Conservation (phyloP, 2,888 invertebrate genomes). For the Drosophila robusta region DNA sequence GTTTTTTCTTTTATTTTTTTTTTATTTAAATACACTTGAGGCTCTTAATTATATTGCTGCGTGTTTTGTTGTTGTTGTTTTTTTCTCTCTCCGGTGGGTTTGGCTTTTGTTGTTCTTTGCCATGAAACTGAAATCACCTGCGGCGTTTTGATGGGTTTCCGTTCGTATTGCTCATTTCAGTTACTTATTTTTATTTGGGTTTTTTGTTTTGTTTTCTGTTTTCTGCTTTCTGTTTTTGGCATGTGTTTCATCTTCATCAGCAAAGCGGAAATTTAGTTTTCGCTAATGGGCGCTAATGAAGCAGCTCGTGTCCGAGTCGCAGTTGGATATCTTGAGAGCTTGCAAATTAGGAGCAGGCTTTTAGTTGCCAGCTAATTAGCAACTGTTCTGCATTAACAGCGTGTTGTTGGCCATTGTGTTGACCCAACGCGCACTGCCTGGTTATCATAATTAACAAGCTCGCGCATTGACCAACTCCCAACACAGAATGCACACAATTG, state of each 20-base stretch:
- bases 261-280: constrained; percentile 73
- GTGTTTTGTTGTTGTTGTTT: constrained; percentile 46
- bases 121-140: constrained; percentile 70
- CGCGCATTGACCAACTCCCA: constrained; percentile 48
- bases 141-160: constrained; percentile 61
- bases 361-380: constrained; percentile 74
- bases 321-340: constrained; percentile 56
- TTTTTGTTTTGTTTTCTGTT: constrained; percentile 15
- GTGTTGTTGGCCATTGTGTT: constrained; percentile 47
- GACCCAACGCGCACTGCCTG: constrained; percentile 31
- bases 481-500: constrained; percentile 31
- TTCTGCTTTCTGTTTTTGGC: constrained; percentile 53
- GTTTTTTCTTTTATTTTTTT: constrained; percentile 18
- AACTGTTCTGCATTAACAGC: constrained; percentile 47
- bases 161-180: constrained; percentile 37
- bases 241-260: constrained; percentile 77
- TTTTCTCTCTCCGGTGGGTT: constrained; percentile 13
- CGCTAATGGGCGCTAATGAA: constrained; percentile 76
- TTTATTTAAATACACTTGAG: constrained; percentile 75
- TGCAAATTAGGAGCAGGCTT: constrained; percentile 68
- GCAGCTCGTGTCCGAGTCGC: constrained; percentile 64
- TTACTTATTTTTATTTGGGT: constrained; percentile 21
- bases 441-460: constrained; percentile 79
- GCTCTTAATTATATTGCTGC: constrained; percentile 76
- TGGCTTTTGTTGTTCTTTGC: constrained; percentile 49